phyloP scores from a whole-genome alignment of 2,888 invertebrate genomes.

The Parthenolecanium corni region DNA sequence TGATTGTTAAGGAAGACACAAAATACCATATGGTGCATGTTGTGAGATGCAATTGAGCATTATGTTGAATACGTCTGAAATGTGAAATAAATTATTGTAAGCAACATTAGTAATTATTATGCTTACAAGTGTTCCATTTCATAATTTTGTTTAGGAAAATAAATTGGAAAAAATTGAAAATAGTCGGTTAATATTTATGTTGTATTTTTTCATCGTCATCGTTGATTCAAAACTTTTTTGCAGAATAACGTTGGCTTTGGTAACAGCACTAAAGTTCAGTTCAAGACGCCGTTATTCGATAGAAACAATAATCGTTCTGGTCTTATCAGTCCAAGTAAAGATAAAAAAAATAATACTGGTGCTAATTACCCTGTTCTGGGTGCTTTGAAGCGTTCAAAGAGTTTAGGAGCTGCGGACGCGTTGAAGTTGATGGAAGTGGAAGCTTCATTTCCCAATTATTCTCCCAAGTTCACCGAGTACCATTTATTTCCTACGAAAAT shows the following conservation, averaged over 20 bases:
- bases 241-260: background rate
- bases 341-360: background rate
- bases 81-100: too few relatives aligned
- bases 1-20: too few relatives aligned
- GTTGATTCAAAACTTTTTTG: too few relatives aligned
- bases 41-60: too few relatives aligned
- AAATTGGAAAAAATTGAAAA: too few relatives aligned
- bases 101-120: too few relatives aligned
- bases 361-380: background rate
- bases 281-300: background rate
- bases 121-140: too few relatives aligned
- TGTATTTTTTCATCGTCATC: too few relatives aligned
- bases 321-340: background rate
- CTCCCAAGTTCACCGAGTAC: constrained; percentile 9
- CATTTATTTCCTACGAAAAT: constrained; percentile 9
- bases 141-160: too few relatives aligned
- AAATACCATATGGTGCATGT: too few relatives aligned
- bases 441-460: background rate
- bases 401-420: constrained; percentile 64
- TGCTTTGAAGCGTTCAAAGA: constrained; percentile 67
- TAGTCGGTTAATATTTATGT: too few relatives aligned
- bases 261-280: background rate
- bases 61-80: too few relatives aligned
- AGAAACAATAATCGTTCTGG: background rate
- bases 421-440: constrained; percentile 39